Evolutionary conservation across 2,113 vertebrate species (phyloP).

Genomic region (Indri indri): DNA sequence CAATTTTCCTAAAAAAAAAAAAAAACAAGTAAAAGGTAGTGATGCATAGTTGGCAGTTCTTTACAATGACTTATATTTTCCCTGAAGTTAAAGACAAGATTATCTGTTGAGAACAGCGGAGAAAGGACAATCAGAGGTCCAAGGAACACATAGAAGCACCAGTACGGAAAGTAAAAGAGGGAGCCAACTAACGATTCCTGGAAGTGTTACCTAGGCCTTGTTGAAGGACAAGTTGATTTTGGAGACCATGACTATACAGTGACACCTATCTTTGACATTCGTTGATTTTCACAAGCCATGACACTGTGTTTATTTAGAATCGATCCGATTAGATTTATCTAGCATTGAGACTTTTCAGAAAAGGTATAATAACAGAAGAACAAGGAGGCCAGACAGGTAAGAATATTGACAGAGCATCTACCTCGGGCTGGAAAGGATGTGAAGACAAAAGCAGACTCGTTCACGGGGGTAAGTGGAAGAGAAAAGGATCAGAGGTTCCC

Average conservation of each 20-base stretch:
- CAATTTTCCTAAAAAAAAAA: background rate
- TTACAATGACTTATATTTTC: background rate
- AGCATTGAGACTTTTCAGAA: background rate
- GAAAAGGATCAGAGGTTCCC: background rate
- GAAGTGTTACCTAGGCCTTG: too few species aligned
- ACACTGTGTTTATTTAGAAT: background rate
- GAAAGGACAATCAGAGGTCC: background rate
- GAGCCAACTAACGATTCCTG: background rate
- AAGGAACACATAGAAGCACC: background rate
- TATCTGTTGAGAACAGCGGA: background rate
- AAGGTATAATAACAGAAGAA: background rate
- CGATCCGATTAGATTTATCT: background rate
- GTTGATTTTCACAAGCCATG: background rate
- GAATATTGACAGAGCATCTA: background rate
- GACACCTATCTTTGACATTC: background rate
- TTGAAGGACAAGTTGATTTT: background rate
- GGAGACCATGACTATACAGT: background rate
- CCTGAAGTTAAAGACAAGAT: conserved; percentile 15
- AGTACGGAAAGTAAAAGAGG: background rate
- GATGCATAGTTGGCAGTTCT: background rate
- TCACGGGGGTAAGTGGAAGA: background rate
- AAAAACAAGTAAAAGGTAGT: background rate
- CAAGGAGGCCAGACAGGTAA: background rate
- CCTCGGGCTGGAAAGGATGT: background rate
- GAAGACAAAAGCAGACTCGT: background rate